Evolutionary conservation across 2,888 invertebrate genomes (phyloP), one percentile per base, ranked within the genome.

Genomic region (Acanthosepion esculentum): DNA sequence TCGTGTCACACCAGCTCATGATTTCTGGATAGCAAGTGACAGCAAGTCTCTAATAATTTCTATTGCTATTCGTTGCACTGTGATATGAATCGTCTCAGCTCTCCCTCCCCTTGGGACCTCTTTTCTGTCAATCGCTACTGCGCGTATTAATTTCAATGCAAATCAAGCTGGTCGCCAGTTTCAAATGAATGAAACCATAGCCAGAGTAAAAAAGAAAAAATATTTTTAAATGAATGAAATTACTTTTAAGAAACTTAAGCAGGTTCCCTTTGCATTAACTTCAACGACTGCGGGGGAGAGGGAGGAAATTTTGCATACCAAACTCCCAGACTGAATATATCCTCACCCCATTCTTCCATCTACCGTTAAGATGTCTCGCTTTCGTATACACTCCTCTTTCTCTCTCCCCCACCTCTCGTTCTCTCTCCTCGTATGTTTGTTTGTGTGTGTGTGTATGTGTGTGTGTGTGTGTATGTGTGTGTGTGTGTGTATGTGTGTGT

Each of bases 231-330:
- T 78, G 78, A 78, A 78, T 78, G n/a, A 78, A 78, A 78, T 78
- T 78, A 78, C n/a, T 78, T 78, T 78, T 78, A 78, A 78, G 78
- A n/a, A n/a, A 78, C 78, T 78, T 78, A 78, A 78, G 78, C 78
- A n/a, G n/a, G n/a, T 78, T 78, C 78, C 12, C 33, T 78, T 33
- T 33, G 78, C 78, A 78, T 78, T 78, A 78, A 78, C n/a, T 78
- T n/a, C 78, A 78, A 78, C 33, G n/a, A 15, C n/a, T n/a, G n/a
- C 33, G 10, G n/a, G 78, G 1, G 29, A 10, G 78, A 78, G 78
- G 78, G 78, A n/a, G 78, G n/a, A 18, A 33, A 1, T 78, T n/a
- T n/a, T 6, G 33, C 78, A 78, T 78, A 78, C 78, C 78, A 78
- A 10, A 78, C 78, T 78, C 12, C 33, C 78, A 78, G 33, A 78